Evolutionary conservation across 2,888 invertebrate species (phyloP).

Genomic region (Tenthredo livida): DNA sequence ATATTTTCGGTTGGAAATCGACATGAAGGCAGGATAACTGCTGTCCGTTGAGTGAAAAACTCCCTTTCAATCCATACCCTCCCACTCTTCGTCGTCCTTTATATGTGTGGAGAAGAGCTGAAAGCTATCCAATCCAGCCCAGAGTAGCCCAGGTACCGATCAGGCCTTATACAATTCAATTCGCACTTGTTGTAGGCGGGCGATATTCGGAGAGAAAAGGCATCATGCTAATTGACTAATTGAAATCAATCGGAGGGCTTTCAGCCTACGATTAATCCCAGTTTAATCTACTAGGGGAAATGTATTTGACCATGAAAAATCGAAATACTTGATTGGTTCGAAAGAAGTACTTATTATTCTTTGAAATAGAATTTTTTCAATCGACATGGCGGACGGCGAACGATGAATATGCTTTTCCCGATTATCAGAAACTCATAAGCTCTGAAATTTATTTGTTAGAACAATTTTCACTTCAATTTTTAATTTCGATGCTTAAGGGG

Average conservation of each 20-base stretch:
- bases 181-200: conserved; percentile 14
- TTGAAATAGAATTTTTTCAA: background rate
- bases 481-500: background rate
- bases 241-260: conserved; percentile 21
- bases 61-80: conserved; percentile 1
- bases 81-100: background rate
- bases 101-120: background rate
- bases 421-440: background rate
- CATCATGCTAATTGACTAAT: conserved; percentile 27
- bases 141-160: conserved; percentile 7
- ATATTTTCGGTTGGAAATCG: background rate
- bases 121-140: conserved; percentile 23
- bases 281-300: background rate
- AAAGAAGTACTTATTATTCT: background rate
- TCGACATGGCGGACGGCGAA: background rate
- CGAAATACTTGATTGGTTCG: background rate
- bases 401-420: background rate
- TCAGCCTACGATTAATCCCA: background rate
- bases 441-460: background rate
- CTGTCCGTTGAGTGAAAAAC: conserved; percentile 35
- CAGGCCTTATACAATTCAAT: conserved; percentile 30
- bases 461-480: background rate
- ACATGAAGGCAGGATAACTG: background rate
- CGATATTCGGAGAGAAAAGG: conserved; percentile 2
- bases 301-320: background rate